phyloP scores from a whole-genome alignment of 1,140 invertebrate species.

The Heliconius nattereri region DNA sequence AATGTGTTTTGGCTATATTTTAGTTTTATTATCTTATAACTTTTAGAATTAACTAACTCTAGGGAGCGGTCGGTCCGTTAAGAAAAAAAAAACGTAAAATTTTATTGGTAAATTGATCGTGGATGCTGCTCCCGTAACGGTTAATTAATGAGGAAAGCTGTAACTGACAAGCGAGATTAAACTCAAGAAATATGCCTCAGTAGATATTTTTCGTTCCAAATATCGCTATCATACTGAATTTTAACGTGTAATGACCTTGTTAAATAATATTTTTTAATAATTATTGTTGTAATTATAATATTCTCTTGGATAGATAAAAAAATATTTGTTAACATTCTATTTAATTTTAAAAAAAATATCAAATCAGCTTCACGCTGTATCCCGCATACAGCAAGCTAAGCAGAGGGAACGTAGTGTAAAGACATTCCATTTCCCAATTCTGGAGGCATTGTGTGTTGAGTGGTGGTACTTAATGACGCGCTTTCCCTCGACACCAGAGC shows the following conservation, averaged over 20 bases:
- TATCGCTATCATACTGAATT: background rate
- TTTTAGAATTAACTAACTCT: background rate
- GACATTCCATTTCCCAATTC: too few relatives aligned
- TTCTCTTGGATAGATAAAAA: too few relatives aligned
- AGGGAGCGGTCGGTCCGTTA: background rate
- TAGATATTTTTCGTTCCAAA: constrained; percentile 11
- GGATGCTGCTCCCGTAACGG: constrained; percentile 17
- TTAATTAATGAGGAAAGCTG: constrained; percentile 27
- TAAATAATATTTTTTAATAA: background rate
- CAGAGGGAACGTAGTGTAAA: too few relatives aligned
- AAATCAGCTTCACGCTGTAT: too few relatives aligned
- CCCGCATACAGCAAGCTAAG: too few relatives aligned
- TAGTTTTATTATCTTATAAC: background rate
- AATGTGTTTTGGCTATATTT: background rate
- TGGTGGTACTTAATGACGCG: too few relatives aligned
- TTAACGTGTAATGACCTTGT: background rate
- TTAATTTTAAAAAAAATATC: too few relatives aligned
- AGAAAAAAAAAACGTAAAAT: constrained; percentile 1
- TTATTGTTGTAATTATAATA: too few relatives aligned
- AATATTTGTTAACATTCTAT: too few relatives aligned
- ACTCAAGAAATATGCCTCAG: constrained; percentile 22
- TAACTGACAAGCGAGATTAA: constrained; percentile 28
- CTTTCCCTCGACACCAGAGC: too few relatives aligned
- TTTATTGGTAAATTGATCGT: constrained; percentile 19
- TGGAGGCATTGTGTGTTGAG: too few relatives aligned